Conservation (phyloP, 35 echinoderm and acorn worm species). For the Strongylocentrotus purpuratus region DNA sequence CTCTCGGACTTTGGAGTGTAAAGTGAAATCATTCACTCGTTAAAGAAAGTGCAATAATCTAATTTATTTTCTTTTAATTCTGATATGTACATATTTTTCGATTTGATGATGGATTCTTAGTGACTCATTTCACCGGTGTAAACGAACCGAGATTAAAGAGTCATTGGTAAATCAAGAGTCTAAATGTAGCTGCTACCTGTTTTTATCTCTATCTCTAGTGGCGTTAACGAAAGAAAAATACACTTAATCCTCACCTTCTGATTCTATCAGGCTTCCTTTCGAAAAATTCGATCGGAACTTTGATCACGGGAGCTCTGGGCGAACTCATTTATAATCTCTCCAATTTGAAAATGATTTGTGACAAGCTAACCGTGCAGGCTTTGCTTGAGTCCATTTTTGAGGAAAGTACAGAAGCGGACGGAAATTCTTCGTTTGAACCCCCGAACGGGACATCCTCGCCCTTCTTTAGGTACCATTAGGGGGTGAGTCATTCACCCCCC, state of each 20-base stretch:
- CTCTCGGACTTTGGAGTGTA: neutral
- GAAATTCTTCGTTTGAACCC: neutral
- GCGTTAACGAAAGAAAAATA: neutral
- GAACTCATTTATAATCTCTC: neutral
- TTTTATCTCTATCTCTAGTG: neutral
- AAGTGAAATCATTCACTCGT: neutral
- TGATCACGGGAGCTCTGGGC: neutral
- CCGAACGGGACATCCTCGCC: neutral
- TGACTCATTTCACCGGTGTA: neutral
- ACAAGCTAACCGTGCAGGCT: neutral
- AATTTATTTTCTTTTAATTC: too few relatives aligned
- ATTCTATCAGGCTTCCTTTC: neutral
- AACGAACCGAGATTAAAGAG: neutral
- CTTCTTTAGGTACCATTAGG: neutral
- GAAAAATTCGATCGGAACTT: neutral
- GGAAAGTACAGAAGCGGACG: neutral
- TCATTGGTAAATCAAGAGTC: neutral
- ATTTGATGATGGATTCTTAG: neutral
- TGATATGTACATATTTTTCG: too few relatives aligned
- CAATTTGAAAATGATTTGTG: neutral
- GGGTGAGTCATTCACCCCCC: neutral
- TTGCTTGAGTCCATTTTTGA: neutral
- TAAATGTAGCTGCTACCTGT: neutral
- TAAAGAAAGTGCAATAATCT: neutral
- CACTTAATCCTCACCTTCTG: neutral